Percentiles rank a stretch among this genome's conserved stretches.
Evolutionary conservation across 2,797 vertebrate genomes (phyloP).

Genomic region (Cossypha niveicapilla): DNA sequence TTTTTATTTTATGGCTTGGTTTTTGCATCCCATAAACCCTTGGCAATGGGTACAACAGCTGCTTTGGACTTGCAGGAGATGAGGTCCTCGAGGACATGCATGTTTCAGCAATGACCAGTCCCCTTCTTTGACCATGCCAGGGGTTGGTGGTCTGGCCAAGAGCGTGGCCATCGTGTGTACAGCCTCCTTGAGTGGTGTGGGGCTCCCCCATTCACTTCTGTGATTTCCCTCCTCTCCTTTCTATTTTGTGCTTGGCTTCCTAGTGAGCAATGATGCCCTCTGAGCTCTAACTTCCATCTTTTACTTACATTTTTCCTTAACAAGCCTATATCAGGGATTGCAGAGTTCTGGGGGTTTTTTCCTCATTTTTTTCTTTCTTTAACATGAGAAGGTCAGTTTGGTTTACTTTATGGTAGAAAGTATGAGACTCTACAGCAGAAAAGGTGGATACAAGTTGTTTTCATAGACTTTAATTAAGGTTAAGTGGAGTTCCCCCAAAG

Average conservation of each 20-base stretch:
- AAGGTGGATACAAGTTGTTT: conserved; percentile 23
- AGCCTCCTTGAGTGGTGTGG: not conserved
- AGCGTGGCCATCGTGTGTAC: fast-evolving
- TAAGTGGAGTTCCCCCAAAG: not conserved
- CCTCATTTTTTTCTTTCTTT: not conserved
- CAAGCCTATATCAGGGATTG: not conserved
- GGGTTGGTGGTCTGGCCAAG: not conserved
- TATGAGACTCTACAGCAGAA: not conserved
- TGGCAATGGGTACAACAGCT: not conserved
- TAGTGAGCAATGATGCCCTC: not conserved
- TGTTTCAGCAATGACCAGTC: not conserved
- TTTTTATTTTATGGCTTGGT: not conserved
- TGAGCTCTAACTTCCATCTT: not conserved
- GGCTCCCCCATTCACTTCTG: fast-evolving
- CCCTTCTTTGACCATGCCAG: not conserved
- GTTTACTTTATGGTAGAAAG: conserved; percentile 1
- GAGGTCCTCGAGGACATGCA: not conserved
- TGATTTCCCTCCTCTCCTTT: not conserved
- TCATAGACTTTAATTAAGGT: conserved; percentile 10
- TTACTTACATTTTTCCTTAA: not conserved
- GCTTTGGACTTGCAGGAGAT: not conserved
- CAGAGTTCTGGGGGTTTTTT: not conserved
- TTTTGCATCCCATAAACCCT: not conserved
- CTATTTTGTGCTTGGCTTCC: not conserved
- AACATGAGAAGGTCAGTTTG: not conserved